A percentile compares a stretch with the other conserved stretches of the same genome.
phyloP scores from a whole-genome alignment of 2,797 vertebrate species.

The Microchirus variegatus region DNA sequence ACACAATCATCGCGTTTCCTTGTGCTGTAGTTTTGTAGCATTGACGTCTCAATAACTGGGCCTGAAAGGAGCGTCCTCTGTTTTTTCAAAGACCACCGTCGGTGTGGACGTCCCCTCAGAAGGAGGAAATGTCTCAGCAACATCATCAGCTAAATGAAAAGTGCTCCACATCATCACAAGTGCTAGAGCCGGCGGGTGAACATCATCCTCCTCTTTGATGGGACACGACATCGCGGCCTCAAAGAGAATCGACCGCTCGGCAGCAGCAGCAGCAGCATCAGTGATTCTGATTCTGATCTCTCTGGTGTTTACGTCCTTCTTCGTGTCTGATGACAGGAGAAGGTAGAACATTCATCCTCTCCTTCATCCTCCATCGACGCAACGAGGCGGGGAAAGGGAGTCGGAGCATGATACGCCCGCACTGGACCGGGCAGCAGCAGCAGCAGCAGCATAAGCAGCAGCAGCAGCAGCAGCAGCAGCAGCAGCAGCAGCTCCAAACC shows the following conservation, averaged over 20 bases:
- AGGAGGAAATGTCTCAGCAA: no score
- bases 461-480: neutral
- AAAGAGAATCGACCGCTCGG: constrained; percentile 46
- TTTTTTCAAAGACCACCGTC: no score
- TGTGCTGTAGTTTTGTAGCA: no score
- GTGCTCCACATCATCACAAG: constrained; percentile 55
- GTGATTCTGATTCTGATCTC: constrained; percentile 23
- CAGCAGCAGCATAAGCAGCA: neutral
- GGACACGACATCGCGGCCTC: constrained; percentile 20
- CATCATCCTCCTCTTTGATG: constrained; percentile 34
- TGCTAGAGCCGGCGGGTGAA: neutral
- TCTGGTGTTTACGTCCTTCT: constrained; percentile 24
- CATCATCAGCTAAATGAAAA: constrained; percentile 55
- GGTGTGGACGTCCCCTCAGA: no score
- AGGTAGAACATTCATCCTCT: constrained; percentile 35
- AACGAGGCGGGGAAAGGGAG: constrained; percentile 5
- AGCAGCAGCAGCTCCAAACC: neutral
- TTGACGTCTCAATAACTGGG: no score
- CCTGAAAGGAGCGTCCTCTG: no score
- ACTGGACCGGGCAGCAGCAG: neutral
- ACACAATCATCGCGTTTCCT: no score
- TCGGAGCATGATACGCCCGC: neutral
- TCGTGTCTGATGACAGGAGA: constrained; percentile 52
- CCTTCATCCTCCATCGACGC: constrained; percentile 5
- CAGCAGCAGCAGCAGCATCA: constrained; percentile 37